phyloP scores from a whole-genome alignment of 1,140 invertebrate genomes.

The Eupeodes corollae region DNA sequence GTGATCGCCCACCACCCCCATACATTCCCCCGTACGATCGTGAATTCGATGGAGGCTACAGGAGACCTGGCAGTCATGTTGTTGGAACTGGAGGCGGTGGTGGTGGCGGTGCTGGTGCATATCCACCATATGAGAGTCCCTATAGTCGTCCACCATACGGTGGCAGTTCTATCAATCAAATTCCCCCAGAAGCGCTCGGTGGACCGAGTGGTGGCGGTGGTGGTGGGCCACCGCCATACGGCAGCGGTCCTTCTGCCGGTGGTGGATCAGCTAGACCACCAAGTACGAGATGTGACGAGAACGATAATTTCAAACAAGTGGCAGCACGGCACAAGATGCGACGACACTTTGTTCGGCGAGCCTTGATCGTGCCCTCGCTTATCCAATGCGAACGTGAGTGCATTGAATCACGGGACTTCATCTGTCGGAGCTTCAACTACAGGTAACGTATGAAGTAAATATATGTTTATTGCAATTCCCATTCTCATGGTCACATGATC shows the following conservation, averaged over 20 bases:
- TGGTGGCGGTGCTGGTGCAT: constrained; percentile 7
- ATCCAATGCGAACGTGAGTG: constrained; percentile 73
- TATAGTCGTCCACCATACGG: constrained; percentile 25
- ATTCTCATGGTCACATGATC: neutral
- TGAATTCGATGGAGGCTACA: constrained; percentile 25
- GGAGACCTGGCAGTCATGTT: constrained; percentile 30
- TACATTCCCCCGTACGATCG: constrained; percentile 22
- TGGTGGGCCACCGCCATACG: neutral
- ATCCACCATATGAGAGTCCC: constrained; percentile 12
- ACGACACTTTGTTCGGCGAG: constrained; percentile 63
- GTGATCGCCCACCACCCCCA: constrained; percentile 13
- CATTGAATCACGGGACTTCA: constrained; percentile 67
- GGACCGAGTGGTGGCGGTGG: constrained; percentile 14
- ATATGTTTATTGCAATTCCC: neutral
- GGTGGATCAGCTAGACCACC: constrained; percentile 26
- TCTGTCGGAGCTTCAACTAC: constrained; percentile 81
- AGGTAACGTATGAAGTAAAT: constrained; percentile 33
- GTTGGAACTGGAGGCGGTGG: constrained; percentile 12
- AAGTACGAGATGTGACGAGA: constrained; percentile 56
- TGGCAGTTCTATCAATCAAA: constrained; percentile 16
- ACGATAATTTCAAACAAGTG: constrained; percentile 68
- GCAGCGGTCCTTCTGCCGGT: constrained; percentile 4
- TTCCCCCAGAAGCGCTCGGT: constrained; percentile 18
- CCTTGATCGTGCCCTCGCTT: constrained; percentile 58
- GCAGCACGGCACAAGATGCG: constrained; percentile 62